Evolutionary conservation across 2,113 vertebrate genomes (phyloP).

Genomic region (Pelvicachromis taeniatus): DNA sequence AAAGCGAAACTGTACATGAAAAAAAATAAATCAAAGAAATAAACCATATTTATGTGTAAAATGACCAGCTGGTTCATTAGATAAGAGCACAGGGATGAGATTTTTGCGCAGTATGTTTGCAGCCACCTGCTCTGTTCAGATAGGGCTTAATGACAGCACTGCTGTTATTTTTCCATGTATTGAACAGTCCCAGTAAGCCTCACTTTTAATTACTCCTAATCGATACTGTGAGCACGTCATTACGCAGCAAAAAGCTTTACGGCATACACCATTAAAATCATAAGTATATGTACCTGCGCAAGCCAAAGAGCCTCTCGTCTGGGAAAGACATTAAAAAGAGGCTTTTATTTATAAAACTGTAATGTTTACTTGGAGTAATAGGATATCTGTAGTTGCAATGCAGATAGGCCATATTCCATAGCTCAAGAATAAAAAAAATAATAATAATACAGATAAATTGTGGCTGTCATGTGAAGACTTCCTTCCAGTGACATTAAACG

Average conservation of each 20-base stretch:
- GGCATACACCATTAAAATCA: neutral
- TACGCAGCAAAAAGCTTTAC: conserved; percentile 36
- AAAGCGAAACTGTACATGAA: neutral
- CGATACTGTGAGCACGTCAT: conserved; percentile 49
- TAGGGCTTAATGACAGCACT: conserved; percentile 33
- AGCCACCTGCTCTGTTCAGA: conserved; percentile 28
- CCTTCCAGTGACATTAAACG: neutral
- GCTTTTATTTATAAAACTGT: neutral
- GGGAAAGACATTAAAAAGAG: neutral
- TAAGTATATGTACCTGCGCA: neutral
- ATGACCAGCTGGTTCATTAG: conserved; percentile 10
- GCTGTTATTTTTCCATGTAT: conserved; percentile 61
- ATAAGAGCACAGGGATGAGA: conserved; percentile 3
- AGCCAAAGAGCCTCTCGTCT: neutral
- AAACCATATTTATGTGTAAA: neutral
- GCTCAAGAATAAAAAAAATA: neutral
- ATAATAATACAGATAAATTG: neutral
- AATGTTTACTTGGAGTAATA: neutral
- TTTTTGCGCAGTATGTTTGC: conserved; percentile 7
- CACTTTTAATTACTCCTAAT: conserved; percentile 65
- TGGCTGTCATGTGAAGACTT: neutral
- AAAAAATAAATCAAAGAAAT: neutral
- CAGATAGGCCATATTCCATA: neutral
- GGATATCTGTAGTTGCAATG: neutral
- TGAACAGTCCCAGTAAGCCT: conserved; percentile 54